Conservation (phyloP, 2,113 vertebrate species). For the Sylvilagus bachmani region DNA sequence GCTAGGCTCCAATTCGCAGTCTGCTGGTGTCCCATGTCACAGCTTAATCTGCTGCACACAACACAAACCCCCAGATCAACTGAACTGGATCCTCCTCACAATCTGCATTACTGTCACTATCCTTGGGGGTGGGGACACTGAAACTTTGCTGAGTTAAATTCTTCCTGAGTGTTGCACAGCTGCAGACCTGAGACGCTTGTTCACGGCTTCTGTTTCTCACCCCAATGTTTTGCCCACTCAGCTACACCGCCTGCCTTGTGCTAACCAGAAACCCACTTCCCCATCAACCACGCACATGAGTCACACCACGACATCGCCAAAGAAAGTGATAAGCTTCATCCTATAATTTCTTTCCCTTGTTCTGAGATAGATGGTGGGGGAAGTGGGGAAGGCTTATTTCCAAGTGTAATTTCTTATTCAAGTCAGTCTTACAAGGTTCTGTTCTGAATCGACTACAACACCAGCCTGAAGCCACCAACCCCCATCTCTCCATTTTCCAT, state of each 20-base stretch:
- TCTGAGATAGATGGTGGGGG: neutral
- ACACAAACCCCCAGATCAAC: neutral
- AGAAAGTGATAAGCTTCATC: neutral
- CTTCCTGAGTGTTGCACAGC: neutral
- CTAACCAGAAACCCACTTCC: neutral
- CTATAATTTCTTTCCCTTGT: neutral
- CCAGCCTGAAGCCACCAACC: neutral
- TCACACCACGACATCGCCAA: neutral
- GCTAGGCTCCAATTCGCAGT: too few species aligned
- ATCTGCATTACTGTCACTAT: neutral
- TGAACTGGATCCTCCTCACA: neutral
- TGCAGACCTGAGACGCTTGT: neutral
- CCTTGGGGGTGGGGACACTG: neutral
- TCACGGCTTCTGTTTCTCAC: neutral
- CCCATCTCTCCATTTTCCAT: neutral
- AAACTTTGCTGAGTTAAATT: slow-evolving; percentile 26
- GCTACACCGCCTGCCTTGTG: neutral
- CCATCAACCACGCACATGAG: neutral
- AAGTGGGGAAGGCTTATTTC: neutral
- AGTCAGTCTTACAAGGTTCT: neutral
- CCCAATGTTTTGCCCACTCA: neutral
- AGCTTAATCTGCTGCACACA: too few species aligned
- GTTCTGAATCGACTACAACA: neutral
- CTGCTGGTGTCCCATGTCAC: too few species aligned
- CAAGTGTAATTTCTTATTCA: neutral